Evolutionary conservation across 2,888 invertebrate genomes (phyloP).

Genomic region (Amphimallon solstitiale): DNA sequence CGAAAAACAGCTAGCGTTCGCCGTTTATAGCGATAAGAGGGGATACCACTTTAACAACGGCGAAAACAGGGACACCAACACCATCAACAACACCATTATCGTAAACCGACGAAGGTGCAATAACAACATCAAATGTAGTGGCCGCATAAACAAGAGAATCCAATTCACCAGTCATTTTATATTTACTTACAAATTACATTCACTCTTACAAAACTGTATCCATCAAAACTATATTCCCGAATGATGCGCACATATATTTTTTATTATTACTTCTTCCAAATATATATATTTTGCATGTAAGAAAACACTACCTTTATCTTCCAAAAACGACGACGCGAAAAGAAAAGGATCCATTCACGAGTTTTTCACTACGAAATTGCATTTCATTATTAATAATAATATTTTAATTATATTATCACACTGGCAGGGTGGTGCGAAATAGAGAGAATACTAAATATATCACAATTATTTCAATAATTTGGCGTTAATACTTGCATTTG

Average conservation of each 20-base stretch:
- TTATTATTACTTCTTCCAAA: background rate
- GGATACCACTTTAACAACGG: constrained; percentile 23
- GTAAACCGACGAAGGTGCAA: constrained; percentile 14
- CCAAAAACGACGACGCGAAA: constrained; percentile 36
- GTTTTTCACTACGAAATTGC: background rate
- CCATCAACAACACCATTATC: background rate
- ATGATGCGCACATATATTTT: background rate
- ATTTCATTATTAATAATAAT: background rate
- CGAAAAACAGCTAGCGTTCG: constrained; percentile 49
- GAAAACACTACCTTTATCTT: no score
- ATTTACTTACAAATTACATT: constrained; percentile 26
- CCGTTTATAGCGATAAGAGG: constrained; percentile 45
- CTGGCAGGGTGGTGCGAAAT: constrained; percentile 41
- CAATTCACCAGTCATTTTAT: no score
- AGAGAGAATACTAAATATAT: constrained; percentile 62
- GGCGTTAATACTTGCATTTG: constrained; percentile 63
- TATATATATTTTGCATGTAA: background rate
- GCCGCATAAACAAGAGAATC: constrained; percentile 53
- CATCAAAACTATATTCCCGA: no score
- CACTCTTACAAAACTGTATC: constrained; percentile 35
- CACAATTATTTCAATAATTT: constrained; percentile 63
- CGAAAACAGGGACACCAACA: constrained; percentile 13
- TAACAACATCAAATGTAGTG: constrained; percentile 37
- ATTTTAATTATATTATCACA: constrained; percentile 43
- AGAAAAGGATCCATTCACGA: background rate